Evolutionary conservation across 2,888 invertebrate genomes (phyloP).

Genomic region (Blastobasis lacticolella): DNA sequence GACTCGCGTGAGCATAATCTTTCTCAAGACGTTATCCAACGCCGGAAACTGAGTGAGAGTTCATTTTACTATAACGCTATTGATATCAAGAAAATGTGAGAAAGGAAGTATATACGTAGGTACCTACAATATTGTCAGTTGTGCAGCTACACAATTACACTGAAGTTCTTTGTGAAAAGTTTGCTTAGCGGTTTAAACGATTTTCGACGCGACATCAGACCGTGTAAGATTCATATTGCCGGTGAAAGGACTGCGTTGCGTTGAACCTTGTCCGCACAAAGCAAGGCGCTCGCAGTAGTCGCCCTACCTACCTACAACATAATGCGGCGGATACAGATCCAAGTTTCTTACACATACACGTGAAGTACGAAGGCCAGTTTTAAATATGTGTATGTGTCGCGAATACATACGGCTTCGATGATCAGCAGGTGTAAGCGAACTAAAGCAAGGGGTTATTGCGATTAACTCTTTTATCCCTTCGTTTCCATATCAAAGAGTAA

Average conservation of each 20-base stretch:
- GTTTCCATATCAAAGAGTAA: slow-evolving; percentile 74
- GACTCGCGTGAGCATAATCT: slow-evolving; percentile 32
- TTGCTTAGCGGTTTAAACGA: slow-evolving; percentile 35
- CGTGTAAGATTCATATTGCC: slow-evolving; percentile 64
- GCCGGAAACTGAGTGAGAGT: slow-evolving; percentile 58
- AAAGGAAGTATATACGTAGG: slow-evolving; percentile 50
- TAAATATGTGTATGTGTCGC: slow-evolving; percentile 62
- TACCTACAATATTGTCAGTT: slow-evolving; percentile 36
- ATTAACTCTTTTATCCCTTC: slow-evolving; percentile 74
- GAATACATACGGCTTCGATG: slow-evolving; percentile 72
- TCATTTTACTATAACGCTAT: slow-evolving; percentile 59
- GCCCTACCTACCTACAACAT: slow-evolving; percentile 67
- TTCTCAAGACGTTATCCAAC: slow-evolving; percentile 36
- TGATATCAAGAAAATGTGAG: slow-evolving; percentile 70
- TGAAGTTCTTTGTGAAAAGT: slow-evolving; percentile 49
- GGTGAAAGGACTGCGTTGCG: slow-evolving; percentile 47
- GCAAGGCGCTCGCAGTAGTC: slow-evolving; percentile 66
- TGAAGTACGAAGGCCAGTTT: slow-evolving; percentile 67
- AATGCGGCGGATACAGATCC: slow-evolving; percentile 72
- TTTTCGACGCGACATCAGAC: slow-evolving; percentile 46
- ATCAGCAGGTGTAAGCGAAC: slow-evolving; percentile 73
- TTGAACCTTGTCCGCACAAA: slow-evolving; percentile 52
- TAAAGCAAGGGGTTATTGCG: slow-evolving; percentile 72
- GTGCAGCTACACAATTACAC: slow-evolving; percentile 53
- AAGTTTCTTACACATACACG: slow-evolving; percentile 65